Evolutionary conservation across 64 coral and sea anemone species (phyloP).

Genomic region (Montipora foliosa): DNA sequence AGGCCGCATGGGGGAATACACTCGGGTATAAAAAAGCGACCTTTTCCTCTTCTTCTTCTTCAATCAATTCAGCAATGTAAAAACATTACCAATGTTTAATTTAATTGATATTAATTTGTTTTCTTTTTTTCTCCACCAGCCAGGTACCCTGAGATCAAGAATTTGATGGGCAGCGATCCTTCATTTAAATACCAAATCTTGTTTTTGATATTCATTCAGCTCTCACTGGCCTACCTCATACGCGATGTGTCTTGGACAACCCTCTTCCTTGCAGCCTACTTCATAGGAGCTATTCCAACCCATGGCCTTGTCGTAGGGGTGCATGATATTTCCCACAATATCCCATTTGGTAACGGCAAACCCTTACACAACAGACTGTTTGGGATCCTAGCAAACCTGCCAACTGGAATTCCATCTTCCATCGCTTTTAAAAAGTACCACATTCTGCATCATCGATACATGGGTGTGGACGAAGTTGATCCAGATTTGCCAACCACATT

Average conservation of each 20-base stretch:
- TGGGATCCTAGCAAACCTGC: conserved; percentile 77
- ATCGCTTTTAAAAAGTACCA: conserved; percentile 83
- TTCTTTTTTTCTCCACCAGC: neutral
- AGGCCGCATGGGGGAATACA: too few relatives aligned
- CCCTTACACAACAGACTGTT: conserved; percentile 74
- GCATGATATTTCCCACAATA: conserved; percentile 85
- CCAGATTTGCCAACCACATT: conserved; percentile 71
- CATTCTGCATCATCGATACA: conserved; percentile 76
- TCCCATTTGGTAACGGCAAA: conserved; percentile 62
- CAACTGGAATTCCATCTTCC: conserved; percentile 60
- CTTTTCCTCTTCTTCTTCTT: too few relatives aligned
- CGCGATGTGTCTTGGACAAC: conserved; percentile 61
- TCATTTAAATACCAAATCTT: conserved; percentile 71
- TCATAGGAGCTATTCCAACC: conserved; percentile 58
- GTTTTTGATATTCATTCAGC: conserved; percentile 51
- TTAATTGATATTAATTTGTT: neutral
- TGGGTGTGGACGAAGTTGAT: conserved; percentile 74
- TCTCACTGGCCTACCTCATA: conserved; percentile 40
- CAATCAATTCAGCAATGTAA: too few relatives aligned
- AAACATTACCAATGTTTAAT: too few relatives aligned
- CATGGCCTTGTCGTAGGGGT: conserved; percentile 66
- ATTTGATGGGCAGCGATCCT: conserved; percentile 76
- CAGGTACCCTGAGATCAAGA: conserved; percentile 86
- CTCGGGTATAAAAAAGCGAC: too few relatives aligned
- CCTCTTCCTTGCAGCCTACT: conserved; percentile 54